These are phyloP conservation scores for Tinamus major DNA, from an alignment of 2,797 vertebrate species.

Conservation along the genomic window DNA sequence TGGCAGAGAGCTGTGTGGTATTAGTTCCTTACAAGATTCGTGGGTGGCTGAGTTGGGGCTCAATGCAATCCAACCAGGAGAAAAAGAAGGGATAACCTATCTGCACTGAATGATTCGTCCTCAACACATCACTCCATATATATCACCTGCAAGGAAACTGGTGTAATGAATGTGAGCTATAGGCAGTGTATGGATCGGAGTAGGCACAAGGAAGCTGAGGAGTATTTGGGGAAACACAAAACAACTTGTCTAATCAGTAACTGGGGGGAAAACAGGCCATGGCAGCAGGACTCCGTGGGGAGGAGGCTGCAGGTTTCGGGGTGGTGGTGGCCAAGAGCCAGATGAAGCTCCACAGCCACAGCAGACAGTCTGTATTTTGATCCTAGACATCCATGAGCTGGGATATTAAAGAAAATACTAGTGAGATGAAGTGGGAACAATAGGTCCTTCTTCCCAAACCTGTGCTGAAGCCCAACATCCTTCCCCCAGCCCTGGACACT, in stretches of 20 bases:
- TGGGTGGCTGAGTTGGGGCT: background rate
- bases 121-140: rapidly evolving
- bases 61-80: background rate
- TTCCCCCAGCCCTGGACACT: background rate
- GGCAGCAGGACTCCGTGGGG: background rate
- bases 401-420: background rate
- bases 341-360: background rate
- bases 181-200: background rate
- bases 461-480: background rate
- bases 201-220: background rate
- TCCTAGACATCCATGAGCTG: background rate
- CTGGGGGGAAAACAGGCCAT: background rate
- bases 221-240: background rate
- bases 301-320: background rate
- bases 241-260: background rate
- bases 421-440: background rate
- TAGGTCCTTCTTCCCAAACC: background rate
- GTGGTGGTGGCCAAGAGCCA: background rate
- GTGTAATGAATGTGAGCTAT: background rate
- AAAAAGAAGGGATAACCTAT: background rate
- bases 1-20: background rate
- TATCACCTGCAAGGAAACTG: background rate
- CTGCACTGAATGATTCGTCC: no score
- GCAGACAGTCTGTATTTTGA: background rate
- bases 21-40: background rate